Conservation (phyloP, 2,797 vertebrate species). For the Sphenopsis melanotis region DNA sequence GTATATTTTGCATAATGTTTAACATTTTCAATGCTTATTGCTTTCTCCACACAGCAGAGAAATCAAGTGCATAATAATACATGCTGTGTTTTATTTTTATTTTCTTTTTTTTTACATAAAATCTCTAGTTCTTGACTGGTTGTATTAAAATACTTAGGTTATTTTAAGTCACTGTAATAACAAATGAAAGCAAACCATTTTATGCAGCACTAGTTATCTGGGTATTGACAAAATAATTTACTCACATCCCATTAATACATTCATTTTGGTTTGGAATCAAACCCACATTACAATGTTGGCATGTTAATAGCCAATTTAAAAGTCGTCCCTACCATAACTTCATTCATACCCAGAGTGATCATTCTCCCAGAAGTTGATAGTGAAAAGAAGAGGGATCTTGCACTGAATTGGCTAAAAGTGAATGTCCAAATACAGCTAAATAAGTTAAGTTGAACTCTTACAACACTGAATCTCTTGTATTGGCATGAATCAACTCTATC, state of each 20-base stretch:
- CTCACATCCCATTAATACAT: constrained; percentile 70
- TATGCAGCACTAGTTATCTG: constrained; percentile 72
- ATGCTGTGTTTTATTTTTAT: constrained; percentile 73
- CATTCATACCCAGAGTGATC: constrained; percentile 60
- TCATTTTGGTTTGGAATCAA: constrained; percentile 75
- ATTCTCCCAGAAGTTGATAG: constrained; percentile 24
- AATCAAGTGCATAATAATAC: constrained; percentile 86
- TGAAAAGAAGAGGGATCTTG: constrained; percentile 12
- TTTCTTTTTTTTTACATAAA: constrained; percentile 66
- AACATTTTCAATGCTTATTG: constrained; percentile 82
- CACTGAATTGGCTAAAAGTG: constrained; percentile 12
- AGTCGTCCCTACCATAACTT: constrained; percentile 40
- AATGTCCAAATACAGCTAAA: constrained; percentile 53
- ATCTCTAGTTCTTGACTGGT: constrained; percentile 71
- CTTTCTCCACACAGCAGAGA: constrained; percentile 87
- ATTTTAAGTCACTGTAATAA: constrained; percentile 73
- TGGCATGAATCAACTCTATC: not conserved
- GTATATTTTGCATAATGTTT: constrained; percentile 81
- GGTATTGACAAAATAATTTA: constrained; percentile 76
- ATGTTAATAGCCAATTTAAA: constrained; percentile 57
- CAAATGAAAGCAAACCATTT: constrained; percentile 66
- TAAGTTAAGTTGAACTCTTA: constrained; percentile 60
- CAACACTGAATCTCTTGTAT: constrained; percentile 14
- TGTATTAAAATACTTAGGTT: constrained; percentile 75
- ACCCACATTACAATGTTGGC: constrained; percentile 48